Evolutionary conservation across 1,140 invertebrate species (phyloP).

Genomic region (Drosophila sp.): DNA sequence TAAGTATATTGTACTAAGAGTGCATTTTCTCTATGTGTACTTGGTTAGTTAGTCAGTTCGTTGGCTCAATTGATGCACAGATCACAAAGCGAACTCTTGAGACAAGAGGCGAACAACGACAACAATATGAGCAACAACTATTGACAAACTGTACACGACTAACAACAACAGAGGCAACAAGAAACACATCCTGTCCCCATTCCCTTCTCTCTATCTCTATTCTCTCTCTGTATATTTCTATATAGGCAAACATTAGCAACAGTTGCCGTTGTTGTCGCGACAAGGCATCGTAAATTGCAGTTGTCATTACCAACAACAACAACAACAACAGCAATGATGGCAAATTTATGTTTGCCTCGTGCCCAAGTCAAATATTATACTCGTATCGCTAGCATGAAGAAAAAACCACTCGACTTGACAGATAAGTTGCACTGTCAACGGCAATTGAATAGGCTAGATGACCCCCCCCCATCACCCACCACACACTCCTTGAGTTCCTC

Average conservation of each 20-base stretch:
- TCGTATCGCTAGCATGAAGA: slow-evolving; percentile 7
- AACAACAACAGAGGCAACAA: slow-evolving; percentile 1
- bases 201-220: neutral
- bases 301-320: slow-evolving; percentile 63
- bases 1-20: too few relatives aligned
- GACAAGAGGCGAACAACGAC: slow-evolving; percentile 26
- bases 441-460: slow-evolving; percentile 27
- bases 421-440: slow-evolving; percentile 21
- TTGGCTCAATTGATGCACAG: slow-evolving; percentile 22
- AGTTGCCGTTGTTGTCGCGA: slow-evolving; percentile 42
- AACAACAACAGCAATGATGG: slow-evolving; percentile 47
- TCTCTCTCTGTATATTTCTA: neutral
- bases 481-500: neutral
- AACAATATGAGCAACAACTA: slow-evolving; percentile 42
- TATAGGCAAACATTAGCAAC: slow-evolving; percentile 19
- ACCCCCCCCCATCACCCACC: neutral
- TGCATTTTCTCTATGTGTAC: neutral
- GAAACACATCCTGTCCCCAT: neutral
- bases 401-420: slow-evolving; percentile 27
- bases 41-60: slow-evolving; percentile 29
- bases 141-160: slow-evolving; percentile 40
- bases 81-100: neutral
- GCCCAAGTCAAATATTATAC: slow-evolving; percentile 59
- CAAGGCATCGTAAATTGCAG: slow-evolving; percentile 63
- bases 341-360: slow-evolving; percentile 77